phyloP scores from a whole-genome alignment of 2,888 invertebrate species.

The Biston stratarius region DNA sequence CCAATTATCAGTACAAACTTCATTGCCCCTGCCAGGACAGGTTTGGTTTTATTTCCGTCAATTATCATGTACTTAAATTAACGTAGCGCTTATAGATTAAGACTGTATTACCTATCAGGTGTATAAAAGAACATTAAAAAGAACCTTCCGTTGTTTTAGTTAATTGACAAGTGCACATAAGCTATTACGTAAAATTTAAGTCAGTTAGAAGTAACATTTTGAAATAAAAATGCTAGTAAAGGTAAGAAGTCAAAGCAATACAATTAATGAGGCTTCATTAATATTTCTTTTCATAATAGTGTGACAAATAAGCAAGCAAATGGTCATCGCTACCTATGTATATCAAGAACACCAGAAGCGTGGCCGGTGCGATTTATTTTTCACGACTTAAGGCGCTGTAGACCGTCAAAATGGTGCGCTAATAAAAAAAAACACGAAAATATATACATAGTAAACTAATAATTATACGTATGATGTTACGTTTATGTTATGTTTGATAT shows the following conservation, averaged over 20 bases:
- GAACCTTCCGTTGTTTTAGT: not conserved
- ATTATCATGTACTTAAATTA: not conserved
- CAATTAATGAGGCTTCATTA: not conserved
- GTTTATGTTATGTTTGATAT: no score
- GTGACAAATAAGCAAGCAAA: no score
- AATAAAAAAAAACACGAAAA: no score
- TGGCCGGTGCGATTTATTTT: no score
- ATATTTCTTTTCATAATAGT: no score
- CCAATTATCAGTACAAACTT: not conserved
- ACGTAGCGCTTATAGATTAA: not conserved
- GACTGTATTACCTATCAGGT: not conserved
- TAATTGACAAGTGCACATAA: not conserved
- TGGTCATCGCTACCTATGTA: no score
- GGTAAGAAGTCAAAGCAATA: not conserved
- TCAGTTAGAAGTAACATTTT: not conserved
- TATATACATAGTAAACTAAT: no score
- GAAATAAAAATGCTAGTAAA: not conserved
- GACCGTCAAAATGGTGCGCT: no score
- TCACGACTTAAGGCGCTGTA: no score
- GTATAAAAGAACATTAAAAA: not conserved
- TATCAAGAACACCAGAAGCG: no score
- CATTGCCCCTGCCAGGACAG: not conserved
- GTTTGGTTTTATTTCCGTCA: conserved; percentile 11
- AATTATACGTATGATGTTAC: no score
- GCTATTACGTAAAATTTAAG: not conserved